Base-by-base conservation (phyloP, 2,888 invertebrate species). In the Oligia fasciuncula region DNA sequence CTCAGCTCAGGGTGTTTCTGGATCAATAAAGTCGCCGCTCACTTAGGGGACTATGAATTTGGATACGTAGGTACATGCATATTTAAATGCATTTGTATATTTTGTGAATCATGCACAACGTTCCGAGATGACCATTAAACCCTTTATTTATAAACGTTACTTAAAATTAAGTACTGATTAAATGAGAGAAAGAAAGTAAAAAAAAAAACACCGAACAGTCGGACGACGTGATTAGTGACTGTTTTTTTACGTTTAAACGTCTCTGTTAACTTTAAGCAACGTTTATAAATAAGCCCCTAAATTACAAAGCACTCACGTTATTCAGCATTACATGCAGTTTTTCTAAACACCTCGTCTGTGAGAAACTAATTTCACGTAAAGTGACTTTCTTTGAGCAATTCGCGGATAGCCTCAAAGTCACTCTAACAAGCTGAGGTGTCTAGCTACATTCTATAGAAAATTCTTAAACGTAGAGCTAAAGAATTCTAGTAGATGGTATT, bases 11-110 rank as follows among this genome's bases (percentile, higher is more conserved):
- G 90, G 89, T 83, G 81, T 67, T 82, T 67, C 73, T 74, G 76
- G 89, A 89, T 89, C 90, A 82, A 90, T 90, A 90, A 46, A 63
- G 46, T 84, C 78, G 76, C 82, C 85, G 76, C 4, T 68, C 65
- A 77, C 73, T 67, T 60, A 79, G 87, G 90, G 88, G 81, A 69
- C 66, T 49, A 19, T 43, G 63, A 70, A 76, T 86, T 76, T 74
- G 67, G 67, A 14, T 49, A 84, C 63, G 14, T 5, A 69, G 13
- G 63, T 73, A 65, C 40, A 73, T 54, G 29, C 60, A 70, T 70
- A 77, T 40, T 40, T 65, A 66, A 54, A 13, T 29, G 1, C 17
- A 35, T 40, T 65, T 40, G 40, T 67, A 49, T 29, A 51, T 66
- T 60, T 51, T 63, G 57, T 84, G 87, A 83, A 84, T 77, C 79